phyloP scores from a whole-genome alignment of 2,888 invertebrate species.

The Aspidiotus destructor region DNA sequence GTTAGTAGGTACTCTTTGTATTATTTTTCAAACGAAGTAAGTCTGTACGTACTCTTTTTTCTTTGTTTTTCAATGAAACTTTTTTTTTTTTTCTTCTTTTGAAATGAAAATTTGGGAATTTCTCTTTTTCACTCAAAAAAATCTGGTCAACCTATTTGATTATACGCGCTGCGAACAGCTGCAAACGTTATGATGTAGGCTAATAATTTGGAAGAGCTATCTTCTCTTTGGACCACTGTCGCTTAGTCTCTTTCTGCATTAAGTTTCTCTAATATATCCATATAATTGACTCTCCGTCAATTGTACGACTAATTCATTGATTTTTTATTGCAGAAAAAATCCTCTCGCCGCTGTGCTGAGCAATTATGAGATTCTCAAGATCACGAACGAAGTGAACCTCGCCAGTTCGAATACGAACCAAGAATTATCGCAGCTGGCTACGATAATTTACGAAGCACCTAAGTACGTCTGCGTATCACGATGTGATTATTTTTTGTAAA shows the following conservation, averaged over 20 bases:
- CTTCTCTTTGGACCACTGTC: background rate
- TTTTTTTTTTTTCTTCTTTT: too few relatives aligned
- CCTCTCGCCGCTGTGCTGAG: slow-evolving; percentile 36
- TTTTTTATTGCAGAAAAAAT: slow-evolving; percentile 35
- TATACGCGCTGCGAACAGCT: too few relatives aligned
- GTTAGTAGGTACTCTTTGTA: too few relatives aligned
- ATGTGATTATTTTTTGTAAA: background rate
- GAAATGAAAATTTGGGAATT: too few relatives aligned
- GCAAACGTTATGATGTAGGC: background rate
- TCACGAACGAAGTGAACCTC: slow-evolving; percentile 14
- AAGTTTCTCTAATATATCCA: too few relatives aligned
- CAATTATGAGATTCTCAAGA: slow-evolving; percentile 36
- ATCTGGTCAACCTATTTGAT: too few relatives aligned
- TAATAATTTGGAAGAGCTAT: background rate
- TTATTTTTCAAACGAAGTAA: too few relatives aligned
- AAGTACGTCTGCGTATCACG: background rate
- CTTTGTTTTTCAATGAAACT: too few relatives aligned
- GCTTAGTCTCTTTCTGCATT: background rate
- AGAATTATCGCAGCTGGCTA: slow-evolving; percentile 17
- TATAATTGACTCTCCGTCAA: too few relatives aligned
- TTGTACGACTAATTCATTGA: background rate
- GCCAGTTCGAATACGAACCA: slow-evolving; percentile 1
- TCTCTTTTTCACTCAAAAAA: too few relatives aligned
- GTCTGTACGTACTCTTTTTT: too few relatives aligned
- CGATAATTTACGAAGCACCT: slow-evolving; percentile 24